These are phyloP conservation scores for Dorcus hopei DNA, from an alignment of 2,888 invertebrate genomes.

Conservation along the genomic window DNA sequence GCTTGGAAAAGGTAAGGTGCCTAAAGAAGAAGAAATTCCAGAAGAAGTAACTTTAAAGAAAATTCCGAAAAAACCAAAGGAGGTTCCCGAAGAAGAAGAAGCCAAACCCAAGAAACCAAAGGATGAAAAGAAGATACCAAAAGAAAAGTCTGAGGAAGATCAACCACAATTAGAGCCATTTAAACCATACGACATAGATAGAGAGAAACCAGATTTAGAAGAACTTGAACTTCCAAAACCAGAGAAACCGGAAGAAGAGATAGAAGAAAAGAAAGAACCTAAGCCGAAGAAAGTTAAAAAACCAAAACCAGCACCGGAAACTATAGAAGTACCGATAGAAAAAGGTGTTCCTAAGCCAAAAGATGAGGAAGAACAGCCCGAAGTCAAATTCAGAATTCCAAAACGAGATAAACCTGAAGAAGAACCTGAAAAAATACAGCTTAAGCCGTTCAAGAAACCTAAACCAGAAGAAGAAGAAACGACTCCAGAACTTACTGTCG, in stretches of 20 bases:
- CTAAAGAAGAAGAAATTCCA: constrained; percentile 33
- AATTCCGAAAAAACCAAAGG: constrained; percentile 37
- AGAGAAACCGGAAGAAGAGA: constrained; percentile 18
- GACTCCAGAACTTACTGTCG: constrained; percentile 18
- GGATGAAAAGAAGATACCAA: constrained; percentile 16
- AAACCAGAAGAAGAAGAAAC: constrained; percentile 24
- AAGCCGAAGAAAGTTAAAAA: constrained; percentile 40
- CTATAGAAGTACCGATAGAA: constrained; percentile 39
- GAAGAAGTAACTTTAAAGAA: constrained; percentile 42
- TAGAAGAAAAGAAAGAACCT: constrained; percentile 35
- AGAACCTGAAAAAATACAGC: constrained; percentile 31
- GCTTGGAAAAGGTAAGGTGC: constrained; percentile 42
- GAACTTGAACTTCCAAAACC: constrained; percentile 32
- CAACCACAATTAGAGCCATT: constrained; percentile 43
- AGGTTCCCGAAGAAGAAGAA: constrained; percentile 8
- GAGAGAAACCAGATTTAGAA: constrained; percentile 43
- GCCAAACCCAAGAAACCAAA: constrained; percentile 9
- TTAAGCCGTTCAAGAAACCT: constrained; percentile 39
- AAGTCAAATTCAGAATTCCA: constrained; percentile 44
- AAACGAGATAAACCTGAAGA: constrained; percentile 38
- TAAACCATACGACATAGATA: constrained; percentile 45
- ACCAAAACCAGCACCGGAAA: constrained; percentile 48
- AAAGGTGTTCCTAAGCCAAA: constrained; percentile 46
- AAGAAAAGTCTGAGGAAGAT: constrained; percentile 29
- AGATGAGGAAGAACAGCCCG: constrained; percentile 48